Percentiles rank a stretch among this genome's conserved stretches.
phyloP scores from a whole-genome alignment of 2,113 vertebrate species.

The Thermophis baileyi region DNA sequence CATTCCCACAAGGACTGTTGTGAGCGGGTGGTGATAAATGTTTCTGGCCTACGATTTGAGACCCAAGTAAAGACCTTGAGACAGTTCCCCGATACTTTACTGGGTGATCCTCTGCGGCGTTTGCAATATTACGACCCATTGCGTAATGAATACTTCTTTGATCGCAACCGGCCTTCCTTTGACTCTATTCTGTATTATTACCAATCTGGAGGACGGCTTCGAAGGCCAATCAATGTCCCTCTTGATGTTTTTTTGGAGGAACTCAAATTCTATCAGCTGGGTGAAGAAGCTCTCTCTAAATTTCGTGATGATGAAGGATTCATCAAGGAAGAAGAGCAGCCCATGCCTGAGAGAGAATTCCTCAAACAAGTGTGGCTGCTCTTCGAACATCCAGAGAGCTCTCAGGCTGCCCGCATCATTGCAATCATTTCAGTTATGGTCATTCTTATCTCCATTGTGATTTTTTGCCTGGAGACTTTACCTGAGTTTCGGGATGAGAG shows the following conservation, averaged over 20 bases:
- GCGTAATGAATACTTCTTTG: constrained; percentile 82
- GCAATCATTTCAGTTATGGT: constrained; percentile 91
- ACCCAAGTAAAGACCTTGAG: constrained; percentile 79
- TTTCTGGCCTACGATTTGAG: constrained; percentile 81
- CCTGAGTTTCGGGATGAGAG: constrained; percentile 85
- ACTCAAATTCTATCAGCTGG: constrained; percentile 87
- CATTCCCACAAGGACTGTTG: constrained; percentile 37
- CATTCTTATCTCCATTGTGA: constrained; percentile 91
- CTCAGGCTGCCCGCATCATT: constrained; percentile 81
- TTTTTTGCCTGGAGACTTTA: constrained; percentile 92
- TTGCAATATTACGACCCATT: constrained; percentile 78
- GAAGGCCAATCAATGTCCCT: constrained; percentile 83
- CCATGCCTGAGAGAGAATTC: constrained; percentile 73
- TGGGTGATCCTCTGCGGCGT: constrained; percentile 75
- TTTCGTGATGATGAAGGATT: constrained; percentile 90
- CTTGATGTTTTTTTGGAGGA: constrained; percentile 91
- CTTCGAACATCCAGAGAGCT: constrained; percentile 91
- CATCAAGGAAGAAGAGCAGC: constrained; percentile 71
- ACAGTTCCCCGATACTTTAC: constrained; percentile 80
- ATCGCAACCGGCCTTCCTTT: constrained; percentile 81
- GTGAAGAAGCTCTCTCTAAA: constrained; percentile 77
- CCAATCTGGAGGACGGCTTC: constrained; percentile 85
- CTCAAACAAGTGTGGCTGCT: constrained; percentile 84
- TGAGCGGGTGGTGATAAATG: constrained; percentile 72
- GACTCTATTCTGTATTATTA: constrained; percentile 92